phyloP scores from a whole-genome alignment of 2,888 invertebrate genomes.

The Perdita meconis region DNA sequence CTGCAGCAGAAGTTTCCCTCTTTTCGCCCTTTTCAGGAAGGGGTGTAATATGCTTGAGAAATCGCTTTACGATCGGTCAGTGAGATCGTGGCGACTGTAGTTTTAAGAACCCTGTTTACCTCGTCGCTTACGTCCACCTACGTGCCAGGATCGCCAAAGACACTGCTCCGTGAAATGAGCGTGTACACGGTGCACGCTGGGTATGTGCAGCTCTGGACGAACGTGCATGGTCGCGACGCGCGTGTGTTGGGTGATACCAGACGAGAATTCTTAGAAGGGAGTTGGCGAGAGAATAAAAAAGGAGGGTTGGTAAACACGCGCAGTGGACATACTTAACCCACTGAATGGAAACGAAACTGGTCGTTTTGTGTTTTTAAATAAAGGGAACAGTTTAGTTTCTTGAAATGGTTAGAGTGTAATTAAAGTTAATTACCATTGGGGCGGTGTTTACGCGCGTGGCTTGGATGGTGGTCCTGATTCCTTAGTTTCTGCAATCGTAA shows the following conservation, averaged over 20 bases:
- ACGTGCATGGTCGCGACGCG: conserved; percentile 9
- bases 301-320: conserved; percentile 52
- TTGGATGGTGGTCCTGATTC: neutral
- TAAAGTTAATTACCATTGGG: neutral
- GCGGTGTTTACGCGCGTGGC: neutral
- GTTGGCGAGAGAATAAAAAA: conserved; percentile 30
- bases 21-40: neutral
- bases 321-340: conserved; percentile 58
- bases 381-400: conserved; percentile 5
- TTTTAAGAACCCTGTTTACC: conserved; percentile 70
- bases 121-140: conserved; percentile 58
- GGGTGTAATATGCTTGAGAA: conserved; percentile 58
- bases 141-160: conserved; percentile 56
- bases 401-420: conserved; percentile 1
- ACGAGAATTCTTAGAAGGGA: conserved; percentile 55
- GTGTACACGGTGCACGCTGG: conserved; percentile 14
- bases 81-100: conserved; percentile 53
- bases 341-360: conserved; percentile 47
- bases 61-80: conserved; percentile 62
- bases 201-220: conserved; percentile 24
- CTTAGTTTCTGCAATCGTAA: neutral
- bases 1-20: neutral
- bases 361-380: conserved; percentile 13
- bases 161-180: conserved; percentile 34
- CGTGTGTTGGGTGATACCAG: conserved; percentile 39